A percentile compares a stretch with the other conserved stretches of the same genome.
phyloP scores from a whole-genome alignment of 2,888 invertebrate species.

The Masnerella sp. region DNA sequence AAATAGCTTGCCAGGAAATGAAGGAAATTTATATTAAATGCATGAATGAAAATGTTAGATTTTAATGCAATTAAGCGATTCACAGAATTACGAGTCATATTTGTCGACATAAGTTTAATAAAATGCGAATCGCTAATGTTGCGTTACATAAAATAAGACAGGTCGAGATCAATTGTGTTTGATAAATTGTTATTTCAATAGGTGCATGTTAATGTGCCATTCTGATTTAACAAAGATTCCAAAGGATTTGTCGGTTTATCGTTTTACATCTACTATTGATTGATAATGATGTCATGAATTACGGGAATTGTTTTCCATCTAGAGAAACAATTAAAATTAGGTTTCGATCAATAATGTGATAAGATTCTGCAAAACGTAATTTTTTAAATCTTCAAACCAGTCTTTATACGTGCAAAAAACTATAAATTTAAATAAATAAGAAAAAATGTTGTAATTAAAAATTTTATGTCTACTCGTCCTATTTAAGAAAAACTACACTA shows the following conservation, averaged over 20 bases:
- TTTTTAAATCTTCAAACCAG: not conserved
- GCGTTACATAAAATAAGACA: constrained; percentile 19
- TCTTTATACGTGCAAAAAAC: not conserved
- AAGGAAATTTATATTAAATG: constrained; percentile 26
- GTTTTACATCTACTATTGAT: constrained; percentile 14
- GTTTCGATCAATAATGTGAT: not conserved
- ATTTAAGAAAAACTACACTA: too few relatives aligned
- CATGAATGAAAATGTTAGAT: constrained; percentile 27
- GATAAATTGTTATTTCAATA: constrained; percentile 28
- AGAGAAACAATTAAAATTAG: constrained; percentile 34
- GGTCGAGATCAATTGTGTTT: constrained; percentile 27
- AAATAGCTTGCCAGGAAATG: constrained; percentile 30
- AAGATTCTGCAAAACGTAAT: not conserved
- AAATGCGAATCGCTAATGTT: constrained; percentile 24
- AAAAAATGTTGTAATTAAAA: too few relatives aligned
- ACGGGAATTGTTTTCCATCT: constrained; percentile 20
- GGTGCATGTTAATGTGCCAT: constrained; percentile 5
- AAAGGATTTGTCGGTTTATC: constrained; percentile 31
- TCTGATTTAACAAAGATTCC: constrained; percentile 9
- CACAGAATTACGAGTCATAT: constrained; percentile 22
- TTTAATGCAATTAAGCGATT: constrained; percentile 34
- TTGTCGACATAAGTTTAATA: constrained; percentile 15
- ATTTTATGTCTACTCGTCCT: too few relatives aligned
- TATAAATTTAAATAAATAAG: too few relatives aligned
- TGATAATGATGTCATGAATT: constrained; percentile 22